Evolutionary conservation across 2,113 vertebrate genomes (phyloP).

Genomic region (Podarcis muralis): DNA sequence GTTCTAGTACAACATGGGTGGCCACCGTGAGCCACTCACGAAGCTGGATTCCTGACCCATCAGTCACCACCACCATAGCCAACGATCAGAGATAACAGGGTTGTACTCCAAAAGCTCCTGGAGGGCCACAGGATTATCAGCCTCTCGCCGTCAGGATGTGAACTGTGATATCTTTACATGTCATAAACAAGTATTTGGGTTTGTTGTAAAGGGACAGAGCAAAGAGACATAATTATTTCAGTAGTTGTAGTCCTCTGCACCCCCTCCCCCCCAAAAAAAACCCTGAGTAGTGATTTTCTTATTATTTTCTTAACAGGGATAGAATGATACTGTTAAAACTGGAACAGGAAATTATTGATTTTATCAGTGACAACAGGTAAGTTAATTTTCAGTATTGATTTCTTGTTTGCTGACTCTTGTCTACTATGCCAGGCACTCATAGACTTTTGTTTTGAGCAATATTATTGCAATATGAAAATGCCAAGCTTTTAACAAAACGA

Average conservation of each 20-base stretch:
- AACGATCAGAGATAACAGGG: neutral
- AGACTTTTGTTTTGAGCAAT: too few species aligned
- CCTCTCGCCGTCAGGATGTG: neutral
- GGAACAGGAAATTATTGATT: constrained; percentile 96
- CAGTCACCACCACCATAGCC: neutral
- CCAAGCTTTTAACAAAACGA: constrained; percentile 43
- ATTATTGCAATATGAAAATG: neutral
- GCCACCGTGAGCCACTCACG: too few species aligned
- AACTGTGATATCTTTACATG: neutral
- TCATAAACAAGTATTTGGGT: neutral
- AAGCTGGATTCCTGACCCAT: neutral
- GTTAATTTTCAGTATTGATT: constrained; percentile 15
- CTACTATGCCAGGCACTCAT: neutral
- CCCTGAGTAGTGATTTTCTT: neutral
- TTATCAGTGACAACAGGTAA: constrained; percentile 93
- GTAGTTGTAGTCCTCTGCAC: neutral
- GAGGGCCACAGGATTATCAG: neutral
- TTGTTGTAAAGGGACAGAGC: neutral
- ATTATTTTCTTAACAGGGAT: constrained; percentile 80
- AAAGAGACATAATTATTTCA: neutral
- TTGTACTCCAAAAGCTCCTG: neutral
- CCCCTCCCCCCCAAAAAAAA: neutral
- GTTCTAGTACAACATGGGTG: too few species aligned
- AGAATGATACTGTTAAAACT: constrained; percentile 95
- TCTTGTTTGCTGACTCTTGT: rapidly evolving